Evolutionary conservation across 2,888 invertebrate genomes (phyloP).

Genomic region (Ligdia adustata): DNA sequence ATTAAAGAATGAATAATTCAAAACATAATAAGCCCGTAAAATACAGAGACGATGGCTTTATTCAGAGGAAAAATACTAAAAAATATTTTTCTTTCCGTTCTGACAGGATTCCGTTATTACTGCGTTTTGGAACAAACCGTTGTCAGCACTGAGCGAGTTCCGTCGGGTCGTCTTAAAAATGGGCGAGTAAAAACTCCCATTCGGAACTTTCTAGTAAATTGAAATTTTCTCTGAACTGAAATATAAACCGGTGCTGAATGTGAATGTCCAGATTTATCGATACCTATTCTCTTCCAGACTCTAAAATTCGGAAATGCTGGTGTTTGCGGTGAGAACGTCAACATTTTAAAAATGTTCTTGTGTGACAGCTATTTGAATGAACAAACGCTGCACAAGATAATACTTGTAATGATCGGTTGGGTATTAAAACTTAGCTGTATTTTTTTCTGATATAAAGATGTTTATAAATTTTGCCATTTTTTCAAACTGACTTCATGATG

Average conservation of each 20-base stretch:
- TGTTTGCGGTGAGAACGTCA: slow-evolving; percentile 1
- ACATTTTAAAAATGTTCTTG: slow-evolving; percentile 1
- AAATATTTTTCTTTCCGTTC: slow-evolving; percentile 15
- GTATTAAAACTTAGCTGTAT: too few species aligned
- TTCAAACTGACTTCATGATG: too few species aligned
- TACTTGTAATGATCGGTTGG: too few species aligned
- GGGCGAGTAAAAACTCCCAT: slow-evolving; percentile 12
- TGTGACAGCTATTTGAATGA: background rate
- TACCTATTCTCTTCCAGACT: slow-evolving; percentile 10
- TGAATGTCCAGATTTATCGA: slow-evolving; percentile 25
- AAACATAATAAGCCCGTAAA: slow-evolving; percentile 7
- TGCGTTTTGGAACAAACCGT: slow-evolving; percentile 23
- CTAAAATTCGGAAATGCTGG: slow-evolving; percentile 16
- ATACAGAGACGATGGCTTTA: slow-evolving; percentile 6
- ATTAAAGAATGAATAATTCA: slow-evolving; percentile 18
- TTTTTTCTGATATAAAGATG: too few species aligned
- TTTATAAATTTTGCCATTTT: too few species aligned
- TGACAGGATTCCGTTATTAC: slow-evolving; percentile 12
- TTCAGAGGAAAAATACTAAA: slow-evolving; percentile 4
- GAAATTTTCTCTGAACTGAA: slow-evolving; percentile 23
- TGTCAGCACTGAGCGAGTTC: slow-evolving; percentile 6
- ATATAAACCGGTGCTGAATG: slow-evolving; percentile 20
- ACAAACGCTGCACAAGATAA: background rate
- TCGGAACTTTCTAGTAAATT: slow-evolving; percentile 28
- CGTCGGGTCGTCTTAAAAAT: slow-evolving; percentile 18